phyloP scores from a whole-genome alignment of 2,113 vertebrate genomes.

The Scomber scombrus region DNA sequence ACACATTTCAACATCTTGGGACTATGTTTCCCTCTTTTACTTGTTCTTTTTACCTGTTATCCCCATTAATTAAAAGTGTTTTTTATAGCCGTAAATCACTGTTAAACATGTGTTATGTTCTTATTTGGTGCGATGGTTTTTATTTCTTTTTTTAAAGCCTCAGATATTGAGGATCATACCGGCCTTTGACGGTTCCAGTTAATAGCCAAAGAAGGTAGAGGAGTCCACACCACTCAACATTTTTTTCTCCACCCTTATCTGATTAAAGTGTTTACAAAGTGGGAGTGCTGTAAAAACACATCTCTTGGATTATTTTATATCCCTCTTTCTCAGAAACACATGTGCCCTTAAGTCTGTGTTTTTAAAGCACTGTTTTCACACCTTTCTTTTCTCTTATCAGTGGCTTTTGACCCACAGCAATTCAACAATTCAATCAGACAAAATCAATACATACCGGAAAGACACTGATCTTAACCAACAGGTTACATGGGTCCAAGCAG shows the following conservation, averaged over 20 bases:
- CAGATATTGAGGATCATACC: constrained; percentile 1
- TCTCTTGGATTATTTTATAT: constrained; percentile 60
- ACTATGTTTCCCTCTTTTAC: not conserved
- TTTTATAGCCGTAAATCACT: not conserved
- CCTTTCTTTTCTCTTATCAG: constrained; percentile 70
- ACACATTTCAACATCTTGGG: not conserved
- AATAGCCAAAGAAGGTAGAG: constrained; percentile 24
- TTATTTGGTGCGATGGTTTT: constrained; percentile 7
- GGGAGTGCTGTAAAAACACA: constrained; percentile 70
- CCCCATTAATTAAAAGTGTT: too few relatives aligned
- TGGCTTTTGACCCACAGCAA: constrained; percentile 33
- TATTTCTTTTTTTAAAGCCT: constrained; percentile 11
- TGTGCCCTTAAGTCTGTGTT: constrained; percentile 21
- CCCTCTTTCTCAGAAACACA: constrained; percentile 41
- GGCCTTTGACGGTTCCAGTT: constrained; percentile 37
- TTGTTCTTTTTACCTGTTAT: not conserved
- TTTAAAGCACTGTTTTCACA: constrained; percentile 66
- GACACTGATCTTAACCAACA: constrained; percentile 55
- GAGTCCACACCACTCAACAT: constrained; percentile 49
- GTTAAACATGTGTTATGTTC: not conserved
- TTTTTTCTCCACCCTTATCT: constrained; percentile 65
- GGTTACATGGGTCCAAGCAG: constrained; percentile 41
- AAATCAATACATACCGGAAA: constrained; percentile 48
- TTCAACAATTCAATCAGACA: constrained; percentile 57
- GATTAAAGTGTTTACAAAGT: constrained; percentile 73